Base-by-base conservation (phyloP, 23 tunicate genomes). In the Styela plicata region DNA sequence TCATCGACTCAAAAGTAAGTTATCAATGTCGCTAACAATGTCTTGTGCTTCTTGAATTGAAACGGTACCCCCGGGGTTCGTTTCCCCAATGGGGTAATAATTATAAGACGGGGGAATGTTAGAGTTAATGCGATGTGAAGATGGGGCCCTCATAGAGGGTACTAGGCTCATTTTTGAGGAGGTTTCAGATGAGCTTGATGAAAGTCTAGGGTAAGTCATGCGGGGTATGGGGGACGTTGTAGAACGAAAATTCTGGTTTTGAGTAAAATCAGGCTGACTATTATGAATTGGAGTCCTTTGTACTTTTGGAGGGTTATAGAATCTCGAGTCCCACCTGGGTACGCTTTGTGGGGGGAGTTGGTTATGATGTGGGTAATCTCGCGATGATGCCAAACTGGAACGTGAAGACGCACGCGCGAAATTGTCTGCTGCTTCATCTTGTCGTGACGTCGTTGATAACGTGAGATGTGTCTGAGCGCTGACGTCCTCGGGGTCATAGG, bases 401-500 rank as follows among this genome's bases (percentile, higher is more conserved):
- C 66, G 81, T 24, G 81, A 76, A 25, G 66, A 53, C 53, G 81
- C 66, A 27, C 53, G 36, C 35, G 34, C 34, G 29, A 26, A 71
- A 27, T 32, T 33, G 32, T 30, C 37, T 30, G 24, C 20, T 34
- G 32, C 34, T 30, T 71, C 77, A 53, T 37, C 81, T 27, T 53
- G 52, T n/a, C 81, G 23, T 13, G 66, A 65, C 44, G 81, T 36
- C 37, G 81, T 44, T 44, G 81, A 76, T 0, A 76, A 24, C 32
- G 64, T 53, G 66, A 53, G 31, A 1, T 53, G 81, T 37, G 81
- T 76, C 53, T 53, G 81, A 13, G 66, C 81, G 66, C 64, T 76
- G 65, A 76, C 64, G 0, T 76, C 81, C 21, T 76, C 81, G 10
- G 31, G 63, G 0, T 76, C 81, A 53, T 76, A 44, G 64, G 18